A percentile compares a stretch with the other conserved stretches of the same genome.
Evolutionary conservation across 2,888 invertebrate genomes (phyloP).

Genomic region (Leptinotarsa rubiginosa): DNA sequence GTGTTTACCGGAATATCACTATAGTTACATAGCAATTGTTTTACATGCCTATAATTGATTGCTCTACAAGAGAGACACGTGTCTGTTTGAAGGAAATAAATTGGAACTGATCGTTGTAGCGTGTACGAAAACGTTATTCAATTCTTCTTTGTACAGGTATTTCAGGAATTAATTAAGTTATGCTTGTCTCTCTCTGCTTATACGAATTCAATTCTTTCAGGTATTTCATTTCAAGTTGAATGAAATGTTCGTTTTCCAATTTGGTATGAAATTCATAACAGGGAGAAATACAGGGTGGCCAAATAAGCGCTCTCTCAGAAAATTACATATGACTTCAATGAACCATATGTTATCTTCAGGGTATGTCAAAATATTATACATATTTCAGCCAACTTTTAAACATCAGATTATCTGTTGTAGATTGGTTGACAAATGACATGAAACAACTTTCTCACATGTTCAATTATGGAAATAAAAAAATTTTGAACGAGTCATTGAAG

Average conservation of each 20-base stretch:
- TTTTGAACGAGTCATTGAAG: too few species aligned
- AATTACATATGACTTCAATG: too few species aligned
- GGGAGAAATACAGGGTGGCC: too few species aligned
- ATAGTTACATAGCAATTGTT: conserved; percentile 4
- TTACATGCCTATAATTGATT: conserved; percentile 6
- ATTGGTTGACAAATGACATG: too few species aligned
- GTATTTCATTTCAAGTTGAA: background rate
- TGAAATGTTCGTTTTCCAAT: background rate
- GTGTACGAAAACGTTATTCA: conserved; percentile 6
- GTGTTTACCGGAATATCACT: conserved; percentile 15
- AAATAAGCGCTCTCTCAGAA: too few species aligned
- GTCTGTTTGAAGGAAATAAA: conserved; percentile 6
- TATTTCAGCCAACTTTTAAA: too few species aligned
- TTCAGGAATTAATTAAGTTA: background rate
- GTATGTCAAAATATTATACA: too few species aligned
- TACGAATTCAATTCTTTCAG: background rate
- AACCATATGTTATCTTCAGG: too few species aligned
- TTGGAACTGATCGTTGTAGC: background rate
- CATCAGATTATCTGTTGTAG: too few species aligned
- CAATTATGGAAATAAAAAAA: too few species aligned
- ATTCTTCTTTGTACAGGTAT: conserved; percentile 13
- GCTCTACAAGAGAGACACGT: background rate
- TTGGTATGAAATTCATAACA: too few species aligned
- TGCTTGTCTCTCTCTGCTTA: background rate
- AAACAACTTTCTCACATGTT: too few species aligned